Percentiles rank a stretch among this genome's conserved stretches.
Conservation (phyloP, 23 tunicate species). For the Ascidia mentula region DNA sequence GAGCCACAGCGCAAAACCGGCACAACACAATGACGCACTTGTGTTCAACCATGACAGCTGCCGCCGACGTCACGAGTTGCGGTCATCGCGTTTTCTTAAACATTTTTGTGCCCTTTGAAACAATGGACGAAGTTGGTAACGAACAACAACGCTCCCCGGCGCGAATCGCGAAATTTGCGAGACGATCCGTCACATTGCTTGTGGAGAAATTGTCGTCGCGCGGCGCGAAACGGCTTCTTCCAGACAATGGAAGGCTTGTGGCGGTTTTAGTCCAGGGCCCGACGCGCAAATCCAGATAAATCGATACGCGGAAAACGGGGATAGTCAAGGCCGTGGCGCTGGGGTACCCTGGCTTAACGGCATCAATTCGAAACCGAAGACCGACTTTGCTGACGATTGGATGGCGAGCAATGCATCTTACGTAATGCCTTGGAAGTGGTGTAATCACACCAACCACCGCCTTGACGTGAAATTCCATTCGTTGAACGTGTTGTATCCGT, state of each 20-base stretch:
- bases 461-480: background rate
- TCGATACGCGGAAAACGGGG: background rate
- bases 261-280: background rate
- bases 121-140: too few species aligned
- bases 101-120: background rate
- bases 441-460: too few species aligned
- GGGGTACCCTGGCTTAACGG: background rate
- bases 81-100: background rate
- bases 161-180: background rate
- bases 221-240: background rate
- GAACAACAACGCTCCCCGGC: too few species aligned
- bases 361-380: background rate
- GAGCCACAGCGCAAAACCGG: too few species aligned
- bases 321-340: background rate
- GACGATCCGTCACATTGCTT: background rate
- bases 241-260: background rate
- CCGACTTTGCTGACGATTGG: too few species aligned
- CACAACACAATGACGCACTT: constrained; percentile 4
- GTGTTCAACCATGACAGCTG: background rate
- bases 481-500: background rate
- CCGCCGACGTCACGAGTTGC: background rate
- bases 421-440: too few species aligned
- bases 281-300: constrained; percentile 2
- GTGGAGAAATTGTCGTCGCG: background rate
- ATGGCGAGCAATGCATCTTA: too few species aligned